Evolutionary conservation across 2,113 vertebrate species (phyloP).

Genomic region (Toxotes chatareus): DNA sequence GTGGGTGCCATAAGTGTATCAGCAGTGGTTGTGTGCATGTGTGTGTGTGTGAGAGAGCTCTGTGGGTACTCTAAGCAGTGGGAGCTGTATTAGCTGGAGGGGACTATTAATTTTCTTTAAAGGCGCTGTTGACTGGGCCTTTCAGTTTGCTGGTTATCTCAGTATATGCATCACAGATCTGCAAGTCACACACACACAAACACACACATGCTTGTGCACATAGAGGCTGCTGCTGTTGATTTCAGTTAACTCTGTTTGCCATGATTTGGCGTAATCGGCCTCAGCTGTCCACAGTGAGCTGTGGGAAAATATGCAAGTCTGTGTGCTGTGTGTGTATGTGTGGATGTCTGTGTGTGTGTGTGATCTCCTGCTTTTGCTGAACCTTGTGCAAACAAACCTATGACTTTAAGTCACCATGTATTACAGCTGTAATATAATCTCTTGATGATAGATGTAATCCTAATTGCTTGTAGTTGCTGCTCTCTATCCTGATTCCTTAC

Average conservation of each 20-base stretch:
- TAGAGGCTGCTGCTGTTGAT: conserved; percentile 24
- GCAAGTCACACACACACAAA: conserved; percentile 8
- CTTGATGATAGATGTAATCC: conserved; percentile 7
- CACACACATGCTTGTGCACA: conserved; percentile 13
- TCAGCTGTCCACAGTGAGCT: conserved; percentile 49
- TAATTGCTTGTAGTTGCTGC: background rate
- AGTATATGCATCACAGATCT: conserved; percentile 17
- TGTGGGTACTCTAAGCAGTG: conserved; percentile 27
- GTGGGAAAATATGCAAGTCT: conserved; percentile 54
- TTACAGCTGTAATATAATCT: conserved; percentile 34
- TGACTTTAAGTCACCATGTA: conserved; percentile 48
- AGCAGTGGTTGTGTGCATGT: conserved; percentile 14
- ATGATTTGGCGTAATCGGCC: conserved; percentile 47
- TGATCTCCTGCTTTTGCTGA: conserved; percentile 31
- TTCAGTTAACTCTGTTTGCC: conserved; percentile 50
- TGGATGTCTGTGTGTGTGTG: conserved; percentile 5
- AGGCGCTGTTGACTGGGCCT: conserved; percentile 57
- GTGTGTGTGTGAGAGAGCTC: conserved; percentile 5
- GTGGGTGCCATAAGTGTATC: conserved; percentile 19
- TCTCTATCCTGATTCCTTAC: background rate
- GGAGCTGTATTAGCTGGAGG: conserved; percentile 42
- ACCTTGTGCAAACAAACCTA: conserved; percentile 27
- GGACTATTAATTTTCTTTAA: conserved; percentile 62
- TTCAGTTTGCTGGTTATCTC: conserved; percentile 53
- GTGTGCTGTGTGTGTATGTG: background rate